Evolutionary conservation across 1,140 invertebrate genomes (phyloP), one percentile per base, ranked within the genome.

Genomic region (silkworm (Bombyx mori)): DNA sequence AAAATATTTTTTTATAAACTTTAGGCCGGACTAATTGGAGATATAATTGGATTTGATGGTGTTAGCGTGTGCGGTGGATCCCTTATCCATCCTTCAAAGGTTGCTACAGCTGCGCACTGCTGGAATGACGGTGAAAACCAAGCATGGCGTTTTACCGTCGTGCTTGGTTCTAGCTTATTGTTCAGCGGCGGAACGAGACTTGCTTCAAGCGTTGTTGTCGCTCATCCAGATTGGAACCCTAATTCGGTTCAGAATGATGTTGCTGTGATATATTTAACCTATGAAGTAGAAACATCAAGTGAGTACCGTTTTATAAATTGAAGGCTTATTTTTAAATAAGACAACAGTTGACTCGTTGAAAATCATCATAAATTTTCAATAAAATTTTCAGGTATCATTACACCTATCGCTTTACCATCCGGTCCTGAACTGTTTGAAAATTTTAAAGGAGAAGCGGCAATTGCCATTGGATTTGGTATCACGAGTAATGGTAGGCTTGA

Each of bases 181-280:
- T 79, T 77, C 61, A 57, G 8, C 10, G 74, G 72, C 1, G 74
- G 72, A 35, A 63, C 56, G 44, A 68, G 74, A 7, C n/a, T 72
- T 10, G 7, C 60, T 9, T 60, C 65, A 6, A 66, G 62, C n/a
- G 58, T 53, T 2, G 70, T 76, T 4, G 63, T 56, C 10, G 42
- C 50, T 9, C 76, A 81, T 52, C 54, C 61, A 4, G 49, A 50
- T 6, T 81, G 67, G 66, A 52, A n/a, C 18, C 68, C 75, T 5
- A 1, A 10, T 0, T 52, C 66, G 3, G 18, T 75, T 0, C 55
- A 68, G 8, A 85, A 89, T 35, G 87, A 89, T 46, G 71, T 89
- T 9, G 78, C 84, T 0, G 61, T 89, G 8, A 66, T 87, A 2
- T 71, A 75, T 52, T 62, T 89, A 42, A 75, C 84, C 8, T 62